Evolutionary conservation across 2,888 invertebrate species (phyloP), one percentile per base, ranked within the genome.

Genomic region (Neoitamus cyanurus): DNA sequence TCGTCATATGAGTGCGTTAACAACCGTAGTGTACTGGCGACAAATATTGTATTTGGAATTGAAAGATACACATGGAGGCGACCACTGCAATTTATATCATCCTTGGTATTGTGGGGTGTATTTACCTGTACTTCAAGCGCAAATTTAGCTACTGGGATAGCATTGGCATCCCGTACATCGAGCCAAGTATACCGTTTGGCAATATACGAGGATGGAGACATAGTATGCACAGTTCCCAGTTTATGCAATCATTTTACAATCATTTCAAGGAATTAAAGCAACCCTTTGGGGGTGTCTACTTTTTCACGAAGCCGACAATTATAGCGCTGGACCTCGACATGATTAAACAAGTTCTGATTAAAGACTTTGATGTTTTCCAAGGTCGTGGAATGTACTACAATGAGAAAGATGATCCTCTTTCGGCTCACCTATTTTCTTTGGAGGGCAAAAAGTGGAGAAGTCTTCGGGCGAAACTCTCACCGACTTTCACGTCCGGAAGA

Each of bases 401-500:
- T 77, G 88, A 88, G 72, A 87, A 88, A 36, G 84, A 86, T 13
- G 89, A 89, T 83, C 90, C 90, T 6, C 36, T 89, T 5, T 85
- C 87, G 1, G 88, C 86, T 3, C 87, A 89, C 86, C 86, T 90
- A 72, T 87, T 89, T 82, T 82, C 87, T 15, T 68, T 89, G 36
- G 88, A 88, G 2, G 91, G 90, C 4, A 86, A 88, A 4, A 88
- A 89, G 72, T 92, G 92, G 92, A 91, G 89, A 86, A 87, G 88
- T 15, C 87, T 92, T 46, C 87, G 92, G 34, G 85, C 88, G 0
- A 90, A 91, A 58, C 84, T 92, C 73, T 90, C 90, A 1, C 90
- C 91, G 3, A 90, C 91, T 0, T 92, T 92, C 85, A 90, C 92
- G 3, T 89, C 90, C 0, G 91, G 90, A 11, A 92, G 91, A 87